Conservation (phyloP, 2,113 vertebrate genomes). For the Reinhardtius hippoglossoides region DNA sequence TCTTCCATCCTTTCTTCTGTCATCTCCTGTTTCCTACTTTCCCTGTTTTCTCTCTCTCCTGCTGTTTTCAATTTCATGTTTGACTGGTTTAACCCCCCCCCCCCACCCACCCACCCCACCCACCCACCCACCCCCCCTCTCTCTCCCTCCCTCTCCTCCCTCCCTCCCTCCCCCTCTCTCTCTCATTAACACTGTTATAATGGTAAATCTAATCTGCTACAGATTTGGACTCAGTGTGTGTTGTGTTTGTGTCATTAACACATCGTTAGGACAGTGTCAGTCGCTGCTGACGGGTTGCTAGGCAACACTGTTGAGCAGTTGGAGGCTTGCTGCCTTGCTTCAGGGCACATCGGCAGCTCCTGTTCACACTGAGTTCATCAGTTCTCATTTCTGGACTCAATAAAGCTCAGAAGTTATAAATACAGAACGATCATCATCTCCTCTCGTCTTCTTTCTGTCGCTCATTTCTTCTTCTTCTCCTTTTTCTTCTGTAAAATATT, state of each 20-base stretch:
- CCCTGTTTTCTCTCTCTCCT: neutral
- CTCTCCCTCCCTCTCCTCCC: too few species aligned
- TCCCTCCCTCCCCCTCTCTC: neutral
- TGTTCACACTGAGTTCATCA: neutral
- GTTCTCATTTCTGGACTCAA: neutral
- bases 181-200: neutral
- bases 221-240: neutral
- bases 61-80: constrained; percentile 3
- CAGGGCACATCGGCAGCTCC: neutral
- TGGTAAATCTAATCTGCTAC: neutral
- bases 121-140: neutral
- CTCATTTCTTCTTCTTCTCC: neutral
- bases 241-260: neutral
- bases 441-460: too few species aligned
- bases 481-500: neutral
- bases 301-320: neutral
- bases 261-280: neutral
- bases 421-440: too few species aligned
- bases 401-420: neutral
- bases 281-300: neutral
- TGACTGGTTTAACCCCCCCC: neutral
- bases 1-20: neutral
- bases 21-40: neutral
- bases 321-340: neutral
- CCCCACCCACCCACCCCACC: neutral